phyloP scores from a whole-genome alignment of 2,113 vertebrate species.

The Herpailurus yagouaroundi region DNA sequence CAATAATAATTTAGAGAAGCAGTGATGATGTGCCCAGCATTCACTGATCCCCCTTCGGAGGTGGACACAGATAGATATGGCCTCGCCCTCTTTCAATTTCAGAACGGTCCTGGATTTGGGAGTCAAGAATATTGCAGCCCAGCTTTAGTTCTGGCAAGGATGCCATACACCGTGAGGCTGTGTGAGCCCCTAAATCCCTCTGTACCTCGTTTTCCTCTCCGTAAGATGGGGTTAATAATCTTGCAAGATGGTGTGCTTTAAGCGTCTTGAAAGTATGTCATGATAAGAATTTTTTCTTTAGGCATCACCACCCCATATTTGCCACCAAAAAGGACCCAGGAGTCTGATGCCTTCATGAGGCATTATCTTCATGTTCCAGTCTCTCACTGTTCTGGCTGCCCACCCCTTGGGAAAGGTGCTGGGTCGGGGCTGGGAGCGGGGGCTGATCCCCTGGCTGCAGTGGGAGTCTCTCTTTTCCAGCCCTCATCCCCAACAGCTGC shows the following conservation, averaged over 20 bases:
- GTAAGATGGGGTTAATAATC: not conserved
- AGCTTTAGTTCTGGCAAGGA: not conserved
- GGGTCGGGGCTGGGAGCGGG: not conserved
- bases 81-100: not conserved
- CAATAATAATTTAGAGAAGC: slow-evolving; percentile 77
- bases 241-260: not conserved
- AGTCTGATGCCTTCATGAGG: not conserved
- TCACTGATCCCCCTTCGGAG: not conserved
- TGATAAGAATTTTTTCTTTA: not conserved
- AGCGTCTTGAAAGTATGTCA: not conserved
- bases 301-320: not conserved
- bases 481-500: not conserved
- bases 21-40: slow-evolving; percentile 5
- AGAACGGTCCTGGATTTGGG: not conserved
- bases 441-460: not conserved
- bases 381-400: not conserved
- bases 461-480: not conserved
- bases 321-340: not conserved
- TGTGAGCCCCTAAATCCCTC: not conserved
- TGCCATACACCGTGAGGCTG: not conserved
- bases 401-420: not conserved
- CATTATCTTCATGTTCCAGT: not conserved
- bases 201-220: not conserved
- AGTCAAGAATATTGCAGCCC: not conserved
- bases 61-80: not conserved